These are phyloP conservation scores for Neosilurus mollespiculum DNA, from an alignment of 2,797 vertebrate genomes.

Conservation along the genomic window DNA sequence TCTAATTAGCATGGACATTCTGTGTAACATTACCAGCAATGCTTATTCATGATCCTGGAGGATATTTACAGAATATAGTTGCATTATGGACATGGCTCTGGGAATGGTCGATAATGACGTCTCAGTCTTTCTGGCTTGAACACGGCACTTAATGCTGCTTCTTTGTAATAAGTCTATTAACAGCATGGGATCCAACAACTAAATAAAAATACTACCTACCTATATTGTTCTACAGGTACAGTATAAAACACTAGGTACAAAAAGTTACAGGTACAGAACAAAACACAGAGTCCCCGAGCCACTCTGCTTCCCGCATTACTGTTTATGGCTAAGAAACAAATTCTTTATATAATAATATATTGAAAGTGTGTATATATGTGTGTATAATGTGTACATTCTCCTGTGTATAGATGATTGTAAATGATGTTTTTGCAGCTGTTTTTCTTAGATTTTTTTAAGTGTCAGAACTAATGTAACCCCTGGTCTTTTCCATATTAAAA, in stretches of 20 bases:
- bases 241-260: constrained; percentile 44
- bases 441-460: constrained; percentile 65
- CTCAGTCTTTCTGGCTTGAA: not conserved
- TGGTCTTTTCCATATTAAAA: constrained; percentile 68
- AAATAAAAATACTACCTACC: constrained; percentile 78
- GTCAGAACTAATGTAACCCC: constrained; percentile 72
- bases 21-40: constrained; percentile 1
- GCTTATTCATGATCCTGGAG: constrained; percentile 13
- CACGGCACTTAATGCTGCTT: constrained; percentile 25
- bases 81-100: not conserved
- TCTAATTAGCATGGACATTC: constrained; percentile 28
- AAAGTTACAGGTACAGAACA: constrained; percentile 49
- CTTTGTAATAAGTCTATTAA: constrained; percentile 53
- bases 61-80: not conserved
- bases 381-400: constrained; percentile 84
- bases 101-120: not conserved
- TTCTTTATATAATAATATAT: constrained; percentile 88
- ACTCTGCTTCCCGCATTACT: constrained; percentile 67
- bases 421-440: constrained; percentile 71
- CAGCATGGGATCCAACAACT: constrained; percentile 78
- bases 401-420: constrained; percentile 80
- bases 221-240: constrained; percentile 51
- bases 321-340: constrained; percentile 68
- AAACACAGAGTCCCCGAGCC: constrained; percentile 73
- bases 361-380: constrained; percentile 83